Evolutionary conservation across 1,140 invertebrate species (phyloP), one percentile per base, ranked within the genome.

Genomic region (Solenopsis invicta): DNA sequence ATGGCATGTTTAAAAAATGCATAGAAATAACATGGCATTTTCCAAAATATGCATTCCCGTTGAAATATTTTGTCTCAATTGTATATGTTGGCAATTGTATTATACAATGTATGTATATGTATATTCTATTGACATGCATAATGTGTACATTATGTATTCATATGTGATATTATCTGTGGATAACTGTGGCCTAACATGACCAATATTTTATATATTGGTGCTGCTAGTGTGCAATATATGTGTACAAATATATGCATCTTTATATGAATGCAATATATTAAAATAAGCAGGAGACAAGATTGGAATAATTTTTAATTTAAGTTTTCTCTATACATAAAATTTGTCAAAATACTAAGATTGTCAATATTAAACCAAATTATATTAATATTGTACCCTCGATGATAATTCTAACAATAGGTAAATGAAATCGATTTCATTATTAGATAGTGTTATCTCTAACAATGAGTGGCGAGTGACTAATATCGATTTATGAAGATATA

Each of bases 61-160:
- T 12, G 12, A 37, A 50, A 13, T 54, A 84, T 84, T 84, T 74
- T 24, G 6, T 59, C 1, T 16, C 2, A 18, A 59, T 45, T 56
- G 12, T 54, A 71, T 54, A 67, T n/a, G 2, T 21, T 1, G 16
- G 6, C 6, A 34, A 41, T 21, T 75, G 12, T 37, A 74, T 21
- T 54, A 54, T 6, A 13, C 0, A 29, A 29, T 62, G 29, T 34
- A 34, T 18, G n/a, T 29, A 21, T 29, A 9, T 18, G 12, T 29
- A 8, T 45, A 64, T 66, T 66, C 1, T 66, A 52, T 52, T 50
- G 24, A 21, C 16, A 4, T 8, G 4, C 1, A 12, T 50, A 34
- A n/a, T 9, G 41, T 86, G 45, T 78, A 66, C 67, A 56, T 54
- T 59, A 41, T 72, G 34, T 64, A 59, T 13, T 59, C 10, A 21